A percentile compares a stretch with the other conserved stretches of the same genome.
phyloP scores from a whole-genome alignment of 2,113 vertebrate genomes.

The Eulacestoma nigropectus region DNA sequence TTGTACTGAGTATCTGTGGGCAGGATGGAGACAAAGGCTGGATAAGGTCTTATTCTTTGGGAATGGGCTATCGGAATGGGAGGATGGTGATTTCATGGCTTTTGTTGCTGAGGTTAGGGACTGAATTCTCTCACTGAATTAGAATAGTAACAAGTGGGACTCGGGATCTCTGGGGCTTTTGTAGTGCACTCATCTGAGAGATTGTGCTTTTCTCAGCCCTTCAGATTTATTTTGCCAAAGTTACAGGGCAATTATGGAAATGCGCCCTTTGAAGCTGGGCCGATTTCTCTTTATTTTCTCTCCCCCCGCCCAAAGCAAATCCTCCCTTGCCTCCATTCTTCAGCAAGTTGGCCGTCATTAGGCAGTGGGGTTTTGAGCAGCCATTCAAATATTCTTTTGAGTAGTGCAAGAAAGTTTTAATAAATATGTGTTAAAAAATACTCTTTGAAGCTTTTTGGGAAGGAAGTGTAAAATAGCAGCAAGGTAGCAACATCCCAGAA shows the following conservation, averaged over 20 bases:
- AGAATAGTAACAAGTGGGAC: slow-evolving; percentile 89
- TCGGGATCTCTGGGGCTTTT: slow-evolving; percentile 79
- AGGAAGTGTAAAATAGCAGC: not conserved
- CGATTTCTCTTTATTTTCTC: slow-evolving; percentile 81
- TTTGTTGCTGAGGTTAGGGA: slow-evolving; percentile 83
- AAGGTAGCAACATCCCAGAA: not conserved
- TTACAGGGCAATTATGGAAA: slow-evolving; percentile 99
- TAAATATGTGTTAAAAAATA: slow-evolving; percentile 24
- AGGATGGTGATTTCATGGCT: slow-evolving; percentile 85
- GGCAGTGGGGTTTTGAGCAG: slow-evolving; percentile 19
- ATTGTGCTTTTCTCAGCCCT: slow-evolving; percentile 87
- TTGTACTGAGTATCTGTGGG: slow-evolving; percentile 9
- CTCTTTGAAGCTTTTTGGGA: slow-evolving; percentile 1
- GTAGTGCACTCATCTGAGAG: slow-evolving; percentile 91
- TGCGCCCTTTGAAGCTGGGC: slow-evolving; percentile 89
- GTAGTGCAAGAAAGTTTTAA: slow-evolving; percentile 6
- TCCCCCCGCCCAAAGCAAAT: slow-evolving; percentile 68
- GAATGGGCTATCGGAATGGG: slow-evolving; percentile 65
- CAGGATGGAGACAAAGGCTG: slow-evolving; percentile 76
- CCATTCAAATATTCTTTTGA: slow-evolving; percentile 42
- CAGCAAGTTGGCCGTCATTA: not conserved
- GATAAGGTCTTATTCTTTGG: slow-evolving; percentile 79
- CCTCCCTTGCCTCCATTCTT: slow-evolving; percentile 56
- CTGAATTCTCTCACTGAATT: slow-evolving; percentile 83
- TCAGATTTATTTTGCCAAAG: slow-evolving; percentile 90